phyloP scores from a whole-genome alignment of 2,797 vertebrate species.

The Avahi laniger region DNA sequence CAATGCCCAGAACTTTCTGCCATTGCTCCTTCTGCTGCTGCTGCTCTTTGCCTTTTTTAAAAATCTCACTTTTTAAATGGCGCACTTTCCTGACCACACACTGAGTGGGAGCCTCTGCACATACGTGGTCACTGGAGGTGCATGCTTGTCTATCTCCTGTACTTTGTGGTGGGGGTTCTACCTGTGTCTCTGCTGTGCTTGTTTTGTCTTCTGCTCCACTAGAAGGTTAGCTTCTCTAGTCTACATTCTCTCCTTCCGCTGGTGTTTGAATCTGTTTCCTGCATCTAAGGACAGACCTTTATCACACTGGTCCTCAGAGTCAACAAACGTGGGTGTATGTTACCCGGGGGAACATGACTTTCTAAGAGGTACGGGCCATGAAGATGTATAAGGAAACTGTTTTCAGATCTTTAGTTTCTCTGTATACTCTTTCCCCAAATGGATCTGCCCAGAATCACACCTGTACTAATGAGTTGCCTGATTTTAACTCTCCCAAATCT shows the following conservation, averaged over 20 bases:
- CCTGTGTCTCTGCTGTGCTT: not conserved
- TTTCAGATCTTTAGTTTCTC: not conserved
- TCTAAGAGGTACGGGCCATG: not conserved
- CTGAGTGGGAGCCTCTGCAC: not conserved
- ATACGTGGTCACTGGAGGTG: not conserved
- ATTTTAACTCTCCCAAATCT: not conserved
- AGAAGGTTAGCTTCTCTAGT: not conserved
- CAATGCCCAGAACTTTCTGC: not conserved
- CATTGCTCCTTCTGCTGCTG: not conserved
- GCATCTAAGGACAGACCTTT: not conserved
- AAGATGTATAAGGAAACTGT: not conserved
- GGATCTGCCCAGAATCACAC: not conserved
- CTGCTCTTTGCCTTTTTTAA: not conserved
- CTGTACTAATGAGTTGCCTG: not conserved
- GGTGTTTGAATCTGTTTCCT: not conserved
- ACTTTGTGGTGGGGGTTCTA: not conserved
- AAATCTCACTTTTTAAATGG: not conserved
- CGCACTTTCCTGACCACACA: not conserved
- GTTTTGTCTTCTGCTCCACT: not conserved
- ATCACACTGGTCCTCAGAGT: not conserved
- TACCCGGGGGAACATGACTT: not conserved
- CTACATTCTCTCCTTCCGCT: not conserved
- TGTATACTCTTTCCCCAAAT: not conserved
- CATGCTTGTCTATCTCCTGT: not conserved
- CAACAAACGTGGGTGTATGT: not conserved